Percentiles rank a stretch among this genome's conserved stretches.
These are phyloP conservation scores for Neoaliturus tenellus DNA, from an alignment of 2,888 invertebrate species.

Conservation along the genomic window DNA sequence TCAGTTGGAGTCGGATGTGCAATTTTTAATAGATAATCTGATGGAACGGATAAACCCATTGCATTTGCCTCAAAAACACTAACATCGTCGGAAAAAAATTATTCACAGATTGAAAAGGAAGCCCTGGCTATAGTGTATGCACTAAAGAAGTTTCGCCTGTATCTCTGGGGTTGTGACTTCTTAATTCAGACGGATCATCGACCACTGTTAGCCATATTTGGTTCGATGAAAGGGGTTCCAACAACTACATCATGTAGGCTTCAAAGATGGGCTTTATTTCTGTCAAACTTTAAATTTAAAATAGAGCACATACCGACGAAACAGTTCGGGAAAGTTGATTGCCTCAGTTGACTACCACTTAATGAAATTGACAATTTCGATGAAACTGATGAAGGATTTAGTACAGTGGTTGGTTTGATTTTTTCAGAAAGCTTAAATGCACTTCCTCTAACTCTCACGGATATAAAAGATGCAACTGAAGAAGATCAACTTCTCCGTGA, in stretches of 20 bases:
- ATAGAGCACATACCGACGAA: not conserved
- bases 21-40: not conserved
- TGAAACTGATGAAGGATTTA: not conserved
- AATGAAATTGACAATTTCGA: not conserved
- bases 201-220: not conserved
- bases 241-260: slow-evolving; percentile 15
- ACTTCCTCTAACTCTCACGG: not conserved
- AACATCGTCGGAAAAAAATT: slow-evolving; percentile 1
- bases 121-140: slow-evolving; percentile 12
- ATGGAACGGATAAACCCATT: not conserved
- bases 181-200: not conserved
- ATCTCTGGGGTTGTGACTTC: slow-evolving; percentile 13
- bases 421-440: not conserved
- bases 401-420: not conserved
- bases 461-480: slow-evolving; percentile 21
- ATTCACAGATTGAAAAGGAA: slow-evolving; percentile 15
- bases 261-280: not conserved
- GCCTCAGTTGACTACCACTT: not conserved
- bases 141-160: slow-evolving; percentile 48
- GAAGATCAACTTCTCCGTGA: not conserved
- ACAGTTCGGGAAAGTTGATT: not conserved
- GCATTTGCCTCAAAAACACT: not conserved
- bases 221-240: not conserved
- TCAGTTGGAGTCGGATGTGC: not conserved
- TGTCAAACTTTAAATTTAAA: not conserved